These are phyloP conservation scores for Onthophagus sagittarius DNA, from an alignment of 2,888 invertebrate genomes.

Conservation along the genomic window DNA sequence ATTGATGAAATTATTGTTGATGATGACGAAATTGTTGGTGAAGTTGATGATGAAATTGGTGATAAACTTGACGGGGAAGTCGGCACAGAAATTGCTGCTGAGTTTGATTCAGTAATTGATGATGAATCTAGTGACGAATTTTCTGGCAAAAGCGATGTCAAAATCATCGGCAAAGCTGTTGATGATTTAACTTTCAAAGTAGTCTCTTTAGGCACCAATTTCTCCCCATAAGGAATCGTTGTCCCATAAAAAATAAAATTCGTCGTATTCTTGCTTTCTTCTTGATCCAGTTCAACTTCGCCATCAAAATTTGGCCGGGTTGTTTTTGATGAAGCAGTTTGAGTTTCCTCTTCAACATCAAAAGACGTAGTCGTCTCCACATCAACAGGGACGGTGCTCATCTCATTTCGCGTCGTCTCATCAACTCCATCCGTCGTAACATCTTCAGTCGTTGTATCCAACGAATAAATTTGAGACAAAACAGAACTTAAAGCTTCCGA, in stretches of 20 bases:
- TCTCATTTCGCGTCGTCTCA: slow-evolving; percentile 24
- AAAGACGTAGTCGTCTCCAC: not conserved
- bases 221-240: not conserved
- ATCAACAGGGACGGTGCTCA: not conserved
- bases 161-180: not conserved
- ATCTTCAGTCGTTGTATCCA: slow-evolving; percentile 18
- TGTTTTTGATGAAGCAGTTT: not conserved
- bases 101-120: not conserved
- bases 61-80: not conserved
- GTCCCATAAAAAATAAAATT: not conserved
- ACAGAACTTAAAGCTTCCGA: slow-evolving; percentile 37
- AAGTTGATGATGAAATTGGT: not conserved
- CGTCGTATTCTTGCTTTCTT: slow-evolving; percentile 1
- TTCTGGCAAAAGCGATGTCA: not conserved
- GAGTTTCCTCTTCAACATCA: not conserved
- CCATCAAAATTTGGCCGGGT: not conserved
- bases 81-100: not conserved
- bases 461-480: slow-evolving; percentile 36
- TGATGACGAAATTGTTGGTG: not conserved
- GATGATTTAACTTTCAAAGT: not conserved
- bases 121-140: not conserved
- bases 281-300: not conserved
- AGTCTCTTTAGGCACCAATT: not conserved
- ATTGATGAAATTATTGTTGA: slow-evolving; percentile 23
- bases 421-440: slow-evolving; percentile 17